Conservation (phyloP, 2,888 invertebrate species). For the Melinaea menophilus region DNA sequence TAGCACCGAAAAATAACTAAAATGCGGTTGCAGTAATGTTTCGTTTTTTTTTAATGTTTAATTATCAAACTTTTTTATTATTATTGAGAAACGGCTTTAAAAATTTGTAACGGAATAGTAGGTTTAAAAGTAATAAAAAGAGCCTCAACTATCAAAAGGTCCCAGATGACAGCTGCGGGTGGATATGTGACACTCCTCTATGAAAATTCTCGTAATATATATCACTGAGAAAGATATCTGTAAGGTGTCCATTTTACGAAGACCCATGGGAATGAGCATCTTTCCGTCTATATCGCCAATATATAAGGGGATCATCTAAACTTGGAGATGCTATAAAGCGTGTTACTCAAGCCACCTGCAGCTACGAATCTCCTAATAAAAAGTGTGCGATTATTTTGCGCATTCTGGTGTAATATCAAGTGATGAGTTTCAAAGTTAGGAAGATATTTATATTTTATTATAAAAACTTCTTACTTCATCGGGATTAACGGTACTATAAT, state of each 20-base stretch:
- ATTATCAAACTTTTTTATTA: too few species aligned
- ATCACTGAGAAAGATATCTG: slow-evolving; percentile 44
- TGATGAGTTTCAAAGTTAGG: slow-evolving; percentile 15
- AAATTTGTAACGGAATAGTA: too few species aligned
- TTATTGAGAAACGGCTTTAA: too few species aligned
- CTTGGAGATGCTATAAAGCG: slow-evolving; percentile 47
- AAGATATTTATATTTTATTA: too few species aligned
- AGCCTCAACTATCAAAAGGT: slow-evolving; percentile 50
- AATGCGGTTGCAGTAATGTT: too few species aligned
- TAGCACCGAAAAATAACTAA: too few species aligned
- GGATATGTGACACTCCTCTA: slow-evolving; percentile 53
- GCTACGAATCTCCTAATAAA: slow-evolving; percentile 62
- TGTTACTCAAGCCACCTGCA: slow-evolving; percentile 52
- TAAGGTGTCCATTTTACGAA: slow-evolving; percentile 49
- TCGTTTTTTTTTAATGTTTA: too few species aligned
- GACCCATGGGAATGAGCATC: slow-evolving; percentile 32
- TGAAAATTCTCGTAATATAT: slow-evolving; percentile 56
- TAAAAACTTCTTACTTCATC: too few species aligned
- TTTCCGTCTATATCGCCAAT: slow-evolving; percentile 10
- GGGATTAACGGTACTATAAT: too few species aligned
- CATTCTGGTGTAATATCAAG: slow-evolving; percentile 46
- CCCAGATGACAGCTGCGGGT: slow-evolving; percentile 51
- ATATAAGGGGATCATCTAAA: slow-evolving; percentile 39
- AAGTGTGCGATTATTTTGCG: slow-evolving; percentile 54
- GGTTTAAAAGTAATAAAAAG: slow-evolving; percentile 29